Base-by-base conservation (phyloP, 2,888 invertebrate species). In the Drosophila longiperda region DNA sequence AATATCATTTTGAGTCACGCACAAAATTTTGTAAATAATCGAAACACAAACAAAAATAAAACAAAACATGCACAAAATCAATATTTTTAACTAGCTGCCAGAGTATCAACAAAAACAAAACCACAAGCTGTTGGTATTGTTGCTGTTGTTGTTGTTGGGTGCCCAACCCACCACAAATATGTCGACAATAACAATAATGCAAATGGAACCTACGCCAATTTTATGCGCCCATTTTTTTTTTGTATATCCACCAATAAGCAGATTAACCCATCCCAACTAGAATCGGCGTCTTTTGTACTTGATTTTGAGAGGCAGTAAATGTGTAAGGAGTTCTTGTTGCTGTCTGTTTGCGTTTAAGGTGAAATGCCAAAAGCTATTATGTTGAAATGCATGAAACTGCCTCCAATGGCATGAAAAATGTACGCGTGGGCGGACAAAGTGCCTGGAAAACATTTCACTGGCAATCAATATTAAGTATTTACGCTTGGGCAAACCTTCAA, bases 211-310 rank as follows among this genome's bases (percentile, higher is more conserved):
- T 72, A 82, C 72, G 75, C 65, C 79, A 78, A 80, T 79, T 73
- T 73, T 78, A 71, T 82, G 74, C 74, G 69, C 72, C 66, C 66
- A 67, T 65, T 23, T 59, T 73, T 72, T 72, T 52, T 64, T 59
- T 45, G n/a, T 48, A 32, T 12, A n/a, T 62, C 36, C 65, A 54
- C 59, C 55, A 54, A 48, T 66, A 26, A 36, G 11, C 53, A 17
- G 23, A 66, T 62, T 66, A 57, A 62, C 45, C 34, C 60, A 59
- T 62, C 34, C 45, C 55, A 61, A 58, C 60, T 60, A 23, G 40
- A 74, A 68, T 71, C 52, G 29, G 23, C 71, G 66, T 66, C 61
- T 80, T 80, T 78, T 86, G 84, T 85, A 85, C 89, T 85, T 88
- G 87, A 83, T 86, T 72, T 68, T 73, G 58, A 73, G 62, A 29